Evolutionary conservation across 2,797 vertebrate genomes (phyloP).

Genomic region (Heterohyrax brucei): DNA sequence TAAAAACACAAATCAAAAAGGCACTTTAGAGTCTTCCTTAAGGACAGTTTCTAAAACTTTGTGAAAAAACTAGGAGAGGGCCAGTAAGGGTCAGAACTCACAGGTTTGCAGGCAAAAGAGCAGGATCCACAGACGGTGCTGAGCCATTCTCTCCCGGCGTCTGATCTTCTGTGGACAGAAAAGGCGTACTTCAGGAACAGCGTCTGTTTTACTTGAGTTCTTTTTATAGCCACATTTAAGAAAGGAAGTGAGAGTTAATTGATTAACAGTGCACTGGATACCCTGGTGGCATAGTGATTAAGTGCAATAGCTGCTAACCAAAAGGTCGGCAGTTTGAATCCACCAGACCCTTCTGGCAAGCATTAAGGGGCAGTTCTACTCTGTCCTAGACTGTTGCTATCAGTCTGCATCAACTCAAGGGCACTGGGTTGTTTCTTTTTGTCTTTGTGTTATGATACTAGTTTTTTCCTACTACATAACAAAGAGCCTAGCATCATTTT

Average conservation of each 20-base stretch:
- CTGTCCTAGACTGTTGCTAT: too few species aligned
- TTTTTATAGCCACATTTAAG: constrained; percentile 8
- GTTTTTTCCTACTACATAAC: not conserved
- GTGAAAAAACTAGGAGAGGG: not conserved
- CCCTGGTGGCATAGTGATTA: too few species aligned
- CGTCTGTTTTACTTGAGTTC: not conserved
- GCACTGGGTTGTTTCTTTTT: too few species aligned
- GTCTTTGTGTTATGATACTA: not conserved
- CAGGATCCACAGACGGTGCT: not conserved
- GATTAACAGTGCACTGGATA: not conserved
- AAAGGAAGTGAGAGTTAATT: constrained; percentile 70
- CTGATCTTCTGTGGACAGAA: not conserved
- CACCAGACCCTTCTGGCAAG: too few species aligned
- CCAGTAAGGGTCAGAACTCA: constrained; percentile 72
- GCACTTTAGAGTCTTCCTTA: not conserved
- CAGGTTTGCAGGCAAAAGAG: constrained; percentile 78
- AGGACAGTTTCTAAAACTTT: constrained; percentile 1
- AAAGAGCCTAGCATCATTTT: not conserved
- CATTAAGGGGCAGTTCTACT: too few species aligned
- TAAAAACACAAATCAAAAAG: constrained; percentile 37
- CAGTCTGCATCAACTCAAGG: too few species aligned
- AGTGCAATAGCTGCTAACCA: too few species aligned
- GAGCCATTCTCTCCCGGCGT: constrained; percentile 60
- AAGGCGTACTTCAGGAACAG: accelerated
- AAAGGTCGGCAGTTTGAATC: too few species aligned